Percentiles rank a stretch among this genome's conserved stretches.
These are phyloP conservation scores for Martes martes DNA, from an alignment of 2,113 vertebrate genomes.

Conservation along the genomic window DNA sequence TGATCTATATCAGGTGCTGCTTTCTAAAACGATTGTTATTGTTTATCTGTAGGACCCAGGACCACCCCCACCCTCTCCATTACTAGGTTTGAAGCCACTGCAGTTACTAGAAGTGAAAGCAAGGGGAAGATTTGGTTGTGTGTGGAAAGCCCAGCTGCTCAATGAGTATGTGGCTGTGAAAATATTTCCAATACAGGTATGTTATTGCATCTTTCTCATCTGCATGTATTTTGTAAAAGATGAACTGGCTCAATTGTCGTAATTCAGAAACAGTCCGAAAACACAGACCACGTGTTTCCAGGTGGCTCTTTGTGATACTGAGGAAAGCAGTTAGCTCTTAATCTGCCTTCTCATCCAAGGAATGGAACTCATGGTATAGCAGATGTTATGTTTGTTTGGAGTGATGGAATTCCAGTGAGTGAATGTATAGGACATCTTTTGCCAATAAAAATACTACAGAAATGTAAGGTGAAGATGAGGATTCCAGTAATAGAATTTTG, in stretches of 20 bases:
- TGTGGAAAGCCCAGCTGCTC: slow-evolving; percentile 98
- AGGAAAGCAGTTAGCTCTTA: not conserved
- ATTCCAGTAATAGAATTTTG: slow-evolving; percentile 14
- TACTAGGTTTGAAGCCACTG: slow-evolving; percentile 94
- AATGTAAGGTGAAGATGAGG: slow-evolving; percentile 27
- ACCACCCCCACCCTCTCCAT: slow-evolving; percentile 92
- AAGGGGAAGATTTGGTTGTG: slow-evolving; percentile 96
- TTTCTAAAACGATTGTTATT: slow-evolving; percentile 33
- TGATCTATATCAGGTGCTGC: not conserved
- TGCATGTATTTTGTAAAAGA: not conserved
- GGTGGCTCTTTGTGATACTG: not conserved
- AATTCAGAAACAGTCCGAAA: slow-evolving; percentile 6
- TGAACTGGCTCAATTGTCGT: not conserved
- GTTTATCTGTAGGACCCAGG: slow-evolving; percentile 89
- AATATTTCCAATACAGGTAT: slow-evolving; percentile 98
- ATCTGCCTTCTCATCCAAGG: not conserved
- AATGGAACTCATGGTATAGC: not conserved
- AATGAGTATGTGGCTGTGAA: slow-evolving; percentile 96
- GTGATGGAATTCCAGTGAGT: slow-evolving; percentile 4
- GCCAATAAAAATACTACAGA: slow-evolving; percentile 30
- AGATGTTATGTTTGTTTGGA: not conserved
- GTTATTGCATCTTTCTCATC: slow-evolving; percentile 1
- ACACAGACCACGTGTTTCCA: not conserved
- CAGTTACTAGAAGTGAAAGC: slow-evolving; percentile 97
- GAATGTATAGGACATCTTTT: not conserved